A percentile compares a stretch with the other conserved stretches of the same genome.
These are phyloP conservation scores for Drosophila fulvimacula DNA, from an alignment of 2,888 invertebrate species.

Conservation along the genomic window DNA sequence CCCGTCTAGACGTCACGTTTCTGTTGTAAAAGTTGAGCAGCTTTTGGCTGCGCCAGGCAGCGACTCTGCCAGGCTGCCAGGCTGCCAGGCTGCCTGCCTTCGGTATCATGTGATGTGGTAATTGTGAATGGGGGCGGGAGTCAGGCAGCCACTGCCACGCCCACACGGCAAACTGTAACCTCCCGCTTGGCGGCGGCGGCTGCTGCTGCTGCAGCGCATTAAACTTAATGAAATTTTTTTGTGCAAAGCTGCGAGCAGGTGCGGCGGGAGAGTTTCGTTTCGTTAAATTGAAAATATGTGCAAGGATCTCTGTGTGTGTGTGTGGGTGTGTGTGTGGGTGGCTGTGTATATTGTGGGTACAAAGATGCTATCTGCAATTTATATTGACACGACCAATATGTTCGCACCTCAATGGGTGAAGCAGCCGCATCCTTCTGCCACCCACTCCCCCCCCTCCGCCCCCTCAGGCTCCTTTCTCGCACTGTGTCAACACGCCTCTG, in stretches of 20 bases:
- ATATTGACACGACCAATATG: conserved; percentile 69
- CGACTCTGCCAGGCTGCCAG: neutral
- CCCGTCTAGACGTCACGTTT: conserved; percentile 66
- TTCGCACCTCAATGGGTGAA: conserved; percentile 40
- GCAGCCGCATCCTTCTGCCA: neutral
- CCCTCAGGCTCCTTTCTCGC: neutral
- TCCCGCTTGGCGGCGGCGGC: too few relatives aligned
- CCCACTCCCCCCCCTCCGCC: neutral
- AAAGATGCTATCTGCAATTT: conserved; percentile 69
- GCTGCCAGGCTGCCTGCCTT: conserved; percentile 3
- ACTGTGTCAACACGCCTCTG: neutral
- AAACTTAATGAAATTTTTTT: conserved; percentile 74
- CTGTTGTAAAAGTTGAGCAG: conserved; percentile 60
- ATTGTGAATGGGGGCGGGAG: conserved; percentile 47
- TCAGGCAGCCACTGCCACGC: neutral
- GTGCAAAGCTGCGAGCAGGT: neutral
- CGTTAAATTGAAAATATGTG: conserved; percentile 14
- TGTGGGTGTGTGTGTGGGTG: neutral
- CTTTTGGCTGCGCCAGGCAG: conserved; percentile 12
- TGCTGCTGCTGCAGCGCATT: conserved; percentile 52
- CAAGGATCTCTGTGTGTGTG: neutral
- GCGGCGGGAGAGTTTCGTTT: neutral
- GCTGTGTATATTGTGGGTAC: conserved; percentile 1
- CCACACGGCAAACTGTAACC: too few relatives aligned
- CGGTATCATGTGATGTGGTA: conserved; percentile 43